Evolutionary conservation across 1,140 invertebrate species (phyloP).

Genomic region (Drosophila quadrilineata): DNA sequence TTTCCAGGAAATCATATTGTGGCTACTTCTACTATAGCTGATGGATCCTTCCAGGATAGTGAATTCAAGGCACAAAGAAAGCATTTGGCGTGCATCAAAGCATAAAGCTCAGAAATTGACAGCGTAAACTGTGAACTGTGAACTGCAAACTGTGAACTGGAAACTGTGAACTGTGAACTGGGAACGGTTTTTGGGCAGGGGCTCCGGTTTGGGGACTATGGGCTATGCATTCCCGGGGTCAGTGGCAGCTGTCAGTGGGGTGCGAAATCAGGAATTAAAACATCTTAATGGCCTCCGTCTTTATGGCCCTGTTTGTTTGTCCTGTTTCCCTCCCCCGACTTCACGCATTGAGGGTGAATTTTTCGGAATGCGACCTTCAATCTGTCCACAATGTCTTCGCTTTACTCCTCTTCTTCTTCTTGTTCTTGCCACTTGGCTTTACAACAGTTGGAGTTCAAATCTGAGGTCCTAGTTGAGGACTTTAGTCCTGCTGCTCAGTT

Average conservation of each 20-base stretch:
- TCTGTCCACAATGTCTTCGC: background rate
- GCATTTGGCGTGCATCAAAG: constrained; percentile 31
- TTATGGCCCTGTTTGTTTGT: constrained; percentile 52
- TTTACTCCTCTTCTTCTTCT: background rate
- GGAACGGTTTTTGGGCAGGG: background rate
- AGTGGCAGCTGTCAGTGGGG: constrained; percentile 49
- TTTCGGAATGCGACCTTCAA: background rate
- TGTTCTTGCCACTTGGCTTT: background rate
- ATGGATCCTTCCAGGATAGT: background rate
- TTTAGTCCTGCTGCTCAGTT: too few species aligned
- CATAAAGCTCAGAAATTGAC: constrained; percentile 62
- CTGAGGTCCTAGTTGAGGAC: too few species aligned
- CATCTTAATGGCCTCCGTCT: constrained; percentile 73
- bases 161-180: constrained; percentile 29
- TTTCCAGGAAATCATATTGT: too few species aligned
- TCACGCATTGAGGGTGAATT: too few species aligned
- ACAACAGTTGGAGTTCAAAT: background rate
- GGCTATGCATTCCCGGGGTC: constrained; percentile 8
- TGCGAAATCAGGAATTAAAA: constrained; percentile 80
- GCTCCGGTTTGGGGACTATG: too few species aligned
- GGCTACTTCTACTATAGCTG: background rate
- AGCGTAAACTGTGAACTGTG: too few species aligned
- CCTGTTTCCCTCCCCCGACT: background rate
- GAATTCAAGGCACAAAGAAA: constrained; percentile 17
- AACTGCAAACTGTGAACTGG: constrained; percentile 41